A percentile compares a stretch with the other conserved stretches of the same genome.
phyloP scores from a whole-genome alignment of 2,113 vertebrate species.

The Benitochromis conjunctus region DNA sequence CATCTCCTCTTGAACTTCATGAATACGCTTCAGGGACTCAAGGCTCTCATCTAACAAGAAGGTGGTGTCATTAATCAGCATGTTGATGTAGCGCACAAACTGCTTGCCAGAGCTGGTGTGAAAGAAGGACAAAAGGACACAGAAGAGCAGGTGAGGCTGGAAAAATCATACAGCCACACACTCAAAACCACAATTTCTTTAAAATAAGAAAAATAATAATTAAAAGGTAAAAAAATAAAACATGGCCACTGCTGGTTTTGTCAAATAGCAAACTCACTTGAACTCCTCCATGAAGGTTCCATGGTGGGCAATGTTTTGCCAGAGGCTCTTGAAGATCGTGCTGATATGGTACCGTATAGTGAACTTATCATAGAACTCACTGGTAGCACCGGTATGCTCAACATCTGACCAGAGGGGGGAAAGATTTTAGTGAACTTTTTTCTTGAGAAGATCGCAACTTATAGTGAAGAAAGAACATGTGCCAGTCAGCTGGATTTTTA shows the following conservation, averaged over 20 bases:
- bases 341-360: conserved; percentile 99
- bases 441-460: background rate
- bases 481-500: background rate
- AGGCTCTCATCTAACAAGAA: conserved; percentile 97
- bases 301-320: conserved; percentile 97
- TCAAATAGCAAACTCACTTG: conserved; percentile 83
- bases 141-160: background rate
- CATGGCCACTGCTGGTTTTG: background rate
- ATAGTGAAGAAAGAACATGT: rapidly evolving
- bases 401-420: conserved; percentile 78
- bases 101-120: conserved; percentile 90
- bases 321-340: conserved; percentile 99
- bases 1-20: conserved; percentile 99
- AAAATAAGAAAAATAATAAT: background rate
- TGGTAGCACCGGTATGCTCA: conserved; percentile 96
- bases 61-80: conserved; percentile 99
- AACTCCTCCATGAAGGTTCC: conserved; percentile 99
- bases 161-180: background rate
- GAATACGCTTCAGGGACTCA: conserved; percentile 97
- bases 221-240: background rate
- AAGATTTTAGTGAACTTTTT: background rate
- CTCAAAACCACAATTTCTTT: background rate
- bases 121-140: background rate
- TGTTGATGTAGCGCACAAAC: conserved; percentile 99
- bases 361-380: conserved; percentile 99